These are phyloP conservation scores for Umimayanthus chanpuru DNA, from an alignment of 92 coral and sea anemone genomes.

Conservation along the genomic window DNA sequence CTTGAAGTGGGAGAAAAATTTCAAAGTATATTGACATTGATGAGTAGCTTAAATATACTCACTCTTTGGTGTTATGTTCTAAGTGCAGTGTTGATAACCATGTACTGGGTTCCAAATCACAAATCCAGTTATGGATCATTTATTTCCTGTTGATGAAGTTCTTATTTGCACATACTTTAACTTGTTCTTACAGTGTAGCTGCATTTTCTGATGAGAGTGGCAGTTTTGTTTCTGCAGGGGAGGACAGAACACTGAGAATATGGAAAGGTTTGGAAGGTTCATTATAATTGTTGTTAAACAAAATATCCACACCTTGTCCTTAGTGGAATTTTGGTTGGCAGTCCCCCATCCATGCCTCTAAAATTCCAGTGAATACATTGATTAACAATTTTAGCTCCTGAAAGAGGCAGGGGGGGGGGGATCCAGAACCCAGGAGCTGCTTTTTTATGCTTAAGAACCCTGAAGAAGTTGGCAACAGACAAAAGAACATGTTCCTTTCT, in stretches of 20 bases:
- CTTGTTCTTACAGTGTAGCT: slow-evolving; percentile 58
- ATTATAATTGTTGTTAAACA: background rate
- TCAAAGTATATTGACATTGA: too few species aligned
- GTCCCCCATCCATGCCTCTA: background rate
- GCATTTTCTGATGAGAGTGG: slow-evolving; percentile 74
- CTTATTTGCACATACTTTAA: background rate
- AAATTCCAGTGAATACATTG: background rate
- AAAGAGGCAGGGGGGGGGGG: background rate
- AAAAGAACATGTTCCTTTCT: too few species aligned
- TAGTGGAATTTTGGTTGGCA: too few species aligned
- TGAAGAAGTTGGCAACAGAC: too few species aligned
- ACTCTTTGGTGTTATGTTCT: too few species aligned
- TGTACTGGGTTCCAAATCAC: too few species aligned
- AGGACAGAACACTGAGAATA: slow-evolving; percentile 87
- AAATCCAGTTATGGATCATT: too few species aligned
- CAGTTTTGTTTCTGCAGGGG: slow-evolving; percentile 91
- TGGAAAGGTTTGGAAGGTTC: slow-evolving; percentile 80
- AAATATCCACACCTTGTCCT: background rate
- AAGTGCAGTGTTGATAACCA: too few species aligned
- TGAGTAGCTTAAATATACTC: too few species aligned
- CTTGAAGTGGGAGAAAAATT: too few species aligned
- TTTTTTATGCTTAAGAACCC: too few species aligned
- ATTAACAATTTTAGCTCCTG: background rate
- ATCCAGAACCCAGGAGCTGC: background rate
- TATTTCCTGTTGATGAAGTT: background rate